phyloP scores from a whole-genome alignment of 1,140 invertebrate species.

The Zaprionus capensis region DNA sequence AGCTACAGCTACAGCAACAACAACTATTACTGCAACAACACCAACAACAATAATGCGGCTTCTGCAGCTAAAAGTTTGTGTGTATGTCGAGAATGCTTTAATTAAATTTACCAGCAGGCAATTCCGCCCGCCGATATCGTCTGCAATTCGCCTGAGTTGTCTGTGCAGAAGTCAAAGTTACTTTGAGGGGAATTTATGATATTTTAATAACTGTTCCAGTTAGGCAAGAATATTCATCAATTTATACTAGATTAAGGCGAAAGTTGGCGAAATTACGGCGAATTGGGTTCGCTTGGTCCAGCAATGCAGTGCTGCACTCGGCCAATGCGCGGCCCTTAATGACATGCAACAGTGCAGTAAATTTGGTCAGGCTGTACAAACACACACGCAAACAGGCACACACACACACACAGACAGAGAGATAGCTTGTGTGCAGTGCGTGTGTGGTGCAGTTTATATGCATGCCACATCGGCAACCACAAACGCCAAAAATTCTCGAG shows the following conservation, averaged over 20 bases:
- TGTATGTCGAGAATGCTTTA: conserved; percentile 51
- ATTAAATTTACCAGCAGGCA: conserved; percentile 43
- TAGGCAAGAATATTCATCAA: not conserved
- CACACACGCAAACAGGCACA: conserved; percentile 15
- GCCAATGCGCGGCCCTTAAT: conserved; percentile 37
- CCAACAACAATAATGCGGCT: conserved; percentile 41
- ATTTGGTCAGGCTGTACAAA: conserved; percentile 37
- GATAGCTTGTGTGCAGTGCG: not conserved
- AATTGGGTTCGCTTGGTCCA: not conserved
- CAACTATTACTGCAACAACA: conserved; percentile 37
- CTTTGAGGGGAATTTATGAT: not conserved
- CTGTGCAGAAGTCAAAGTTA: not conserved
- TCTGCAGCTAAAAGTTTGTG: conserved; percentile 39
- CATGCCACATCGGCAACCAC: conserved; percentile 46
- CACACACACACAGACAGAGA: not conserved
- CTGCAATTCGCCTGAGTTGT: not conserved
- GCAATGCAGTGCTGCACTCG: not conserved
- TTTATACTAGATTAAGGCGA: no score
- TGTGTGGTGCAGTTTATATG: conserved; percentile 3
- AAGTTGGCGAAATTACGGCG: conserved; percentile 21
- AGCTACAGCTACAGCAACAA: conserved; percentile 3
- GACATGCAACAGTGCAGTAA: conserved; percentile 47
- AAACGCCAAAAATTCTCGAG: conserved; percentile 56
- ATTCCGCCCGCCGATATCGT: conserved; percentile 12
- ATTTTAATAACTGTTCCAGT: not conserved